Conservation (phyloP, 2,113 vertebrate genomes). For the Lasiurus borealis region DNA sequence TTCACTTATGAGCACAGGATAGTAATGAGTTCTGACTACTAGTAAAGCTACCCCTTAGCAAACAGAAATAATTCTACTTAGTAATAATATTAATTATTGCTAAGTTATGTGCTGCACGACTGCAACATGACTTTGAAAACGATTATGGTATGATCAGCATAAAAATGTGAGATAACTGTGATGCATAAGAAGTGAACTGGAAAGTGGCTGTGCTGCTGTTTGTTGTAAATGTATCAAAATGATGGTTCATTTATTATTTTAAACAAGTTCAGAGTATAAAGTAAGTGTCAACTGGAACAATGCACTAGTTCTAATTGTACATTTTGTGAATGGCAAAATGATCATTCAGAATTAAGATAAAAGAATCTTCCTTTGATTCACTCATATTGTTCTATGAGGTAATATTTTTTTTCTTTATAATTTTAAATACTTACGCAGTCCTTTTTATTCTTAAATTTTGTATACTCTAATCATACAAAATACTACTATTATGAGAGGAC, state of each 20-base stretch:
- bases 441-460: background rate
- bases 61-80: constrained; percentile 85
- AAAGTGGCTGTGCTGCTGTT: constrained; percentile 80
- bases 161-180: constrained; percentile 78
- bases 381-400: constrained; percentile 16
- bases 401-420: background rate
- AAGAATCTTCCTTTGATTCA: constrained; percentile 77
- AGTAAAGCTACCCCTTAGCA: constrained; percentile 84
- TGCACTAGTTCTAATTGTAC: constrained; percentile 76
- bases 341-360: constrained; percentile 69
- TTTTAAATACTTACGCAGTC: background rate
- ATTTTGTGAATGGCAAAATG: constrained; percentile 82
- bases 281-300: constrained; percentile 60
- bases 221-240: constrained; percentile 78
- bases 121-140: constrained; percentile 88
- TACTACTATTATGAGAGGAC: background rate
- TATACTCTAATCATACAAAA: constrained; percentile 9
- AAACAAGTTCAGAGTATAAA: constrained; percentile 78
- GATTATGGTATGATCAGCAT: constrained; percentile 85
- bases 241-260: constrained; percentile 83
- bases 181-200: constrained; percentile 79
- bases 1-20: constrained; percentile 77
- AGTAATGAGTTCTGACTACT: constrained; percentile 76
- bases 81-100: constrained; percentile 87
- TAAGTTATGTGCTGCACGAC: constrained; percentile 81